Percentiles rank a stretch among this genome's conserved stretches.
Conservation (phyloP, 2,888 invertebrate genomes). For the Drosophila conformis region DNA sequence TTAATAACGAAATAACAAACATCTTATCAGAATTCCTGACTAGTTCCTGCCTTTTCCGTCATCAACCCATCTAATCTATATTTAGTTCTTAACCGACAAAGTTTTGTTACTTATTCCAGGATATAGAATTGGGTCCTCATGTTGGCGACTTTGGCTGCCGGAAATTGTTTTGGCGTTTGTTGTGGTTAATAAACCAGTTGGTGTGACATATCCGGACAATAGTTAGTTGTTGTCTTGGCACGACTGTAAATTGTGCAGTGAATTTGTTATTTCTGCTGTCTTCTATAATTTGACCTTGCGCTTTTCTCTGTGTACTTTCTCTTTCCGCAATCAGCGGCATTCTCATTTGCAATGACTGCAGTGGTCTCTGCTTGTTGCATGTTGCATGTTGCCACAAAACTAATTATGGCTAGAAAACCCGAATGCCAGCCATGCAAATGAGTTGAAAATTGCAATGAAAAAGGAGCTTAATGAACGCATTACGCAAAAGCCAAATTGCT, state of each 20-base stretch:
- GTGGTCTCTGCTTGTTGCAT: slow-evolving; percentile 31
- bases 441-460: slow-evolving; percentile 39
- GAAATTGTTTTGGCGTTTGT: slow-evolving; percentile 67
- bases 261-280: slow-evolving; percentile 23
- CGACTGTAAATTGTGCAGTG: neutral
- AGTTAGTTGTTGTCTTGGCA: slow-evolving; percentile 20
- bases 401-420: slow-evolving; percentile 41
- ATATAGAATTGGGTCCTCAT: slow-evolving; percentile 23
- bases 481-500: slow-evolving; percentile 24
- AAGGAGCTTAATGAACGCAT: slow-evolving; percentile 45
- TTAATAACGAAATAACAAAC: neutral
- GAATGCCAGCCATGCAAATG: slow-evolving; percentile 52
- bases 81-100: neutral
- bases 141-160: slow-evolving; percentile 40
- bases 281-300: slow-evolving; percentile 42
- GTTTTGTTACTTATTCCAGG: neutral
- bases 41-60: neutral
- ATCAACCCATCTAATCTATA: no score
- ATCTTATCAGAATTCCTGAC: neutral
- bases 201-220: slow-evolving; percentile 38
- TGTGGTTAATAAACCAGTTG: slow-evolving; percentile 59
- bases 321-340: slow-evolving; percentile 8
- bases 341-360: slow-evolving; percentile 35
- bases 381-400: slow-evolving; percentile 23
- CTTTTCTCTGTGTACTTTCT: neutral